These are phyloP conservation scores for Gnatocerus cornutus DNA, from an alignment of 2,888 invertebrate species.

Conservation along the genomic window DNA sequence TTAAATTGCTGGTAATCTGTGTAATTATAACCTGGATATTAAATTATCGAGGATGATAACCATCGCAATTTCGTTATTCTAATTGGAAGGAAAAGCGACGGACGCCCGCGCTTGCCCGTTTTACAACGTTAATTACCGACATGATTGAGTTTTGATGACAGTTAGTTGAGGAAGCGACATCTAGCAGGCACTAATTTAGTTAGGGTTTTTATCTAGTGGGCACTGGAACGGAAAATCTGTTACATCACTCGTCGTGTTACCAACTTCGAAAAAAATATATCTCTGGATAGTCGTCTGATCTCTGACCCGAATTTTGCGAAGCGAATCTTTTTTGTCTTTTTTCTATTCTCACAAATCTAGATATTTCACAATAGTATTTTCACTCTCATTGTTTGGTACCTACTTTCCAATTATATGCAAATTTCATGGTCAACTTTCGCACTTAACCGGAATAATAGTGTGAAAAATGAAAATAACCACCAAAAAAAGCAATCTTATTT, in stretches of 20 bases:
- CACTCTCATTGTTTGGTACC: slow-evolving; percentile 26
- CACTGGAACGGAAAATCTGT: no score
- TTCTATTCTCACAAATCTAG: slow-evolving; percentile 13
- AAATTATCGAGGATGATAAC: slow-evolving; percentile 13
- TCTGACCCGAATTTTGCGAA: no score
- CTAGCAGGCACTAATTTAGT: not conserved
- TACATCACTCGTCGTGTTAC: no score
- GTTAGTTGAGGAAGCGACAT: slow-evolving; percentile 1
- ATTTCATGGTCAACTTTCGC: slow-evolving; percentile 27
- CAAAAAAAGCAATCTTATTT: not conserved
- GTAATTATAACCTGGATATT: slow-evolving; percentile 18
- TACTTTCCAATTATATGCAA: slow-evolving; percentile 30
- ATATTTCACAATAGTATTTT: slow-evolving; percentile 22
- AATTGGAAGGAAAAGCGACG: slow-evolving; percentile 19
- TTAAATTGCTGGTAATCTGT: slow-evolving; percentile 23
- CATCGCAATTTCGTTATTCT: slow-evolving; percentile 12
- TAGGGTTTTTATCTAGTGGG: no score
- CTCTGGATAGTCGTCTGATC: no score
- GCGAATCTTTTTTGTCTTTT: not conserved
- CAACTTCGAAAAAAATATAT: no score
- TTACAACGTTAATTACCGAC: not conserved
- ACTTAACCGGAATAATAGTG: slow-evolving; percentile 4
- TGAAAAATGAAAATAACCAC: slow-evolving; percentile 8
- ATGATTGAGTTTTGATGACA: slow-evolving; percentile 2
- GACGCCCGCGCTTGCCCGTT: slow-evolving; percentile 23